Evolutionary conservation across 2,113 vertebrate genomes (phyloP).

Genomic region (Ceratotherium simum): DNA sequence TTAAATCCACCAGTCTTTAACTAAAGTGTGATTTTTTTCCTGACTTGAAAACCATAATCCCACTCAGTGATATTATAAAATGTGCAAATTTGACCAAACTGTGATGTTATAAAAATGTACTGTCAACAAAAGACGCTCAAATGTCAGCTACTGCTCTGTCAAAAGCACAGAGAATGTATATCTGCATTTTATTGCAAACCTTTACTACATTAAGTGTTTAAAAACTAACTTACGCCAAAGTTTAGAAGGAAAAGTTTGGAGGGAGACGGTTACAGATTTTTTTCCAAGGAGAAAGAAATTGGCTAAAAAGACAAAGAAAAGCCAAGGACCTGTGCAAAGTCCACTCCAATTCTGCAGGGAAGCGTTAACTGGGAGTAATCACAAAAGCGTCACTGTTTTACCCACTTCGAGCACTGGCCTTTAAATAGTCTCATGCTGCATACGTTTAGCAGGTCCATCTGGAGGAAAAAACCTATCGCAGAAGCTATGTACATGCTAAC

Average conservation of each 20-base stretch:
- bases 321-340: neutral
- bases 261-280: neutral
- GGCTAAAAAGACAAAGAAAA: neutral
- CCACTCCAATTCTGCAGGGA: neutral
- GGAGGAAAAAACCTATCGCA: neutral
- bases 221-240: constrained; percentile 42
- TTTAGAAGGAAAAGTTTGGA: neutral
- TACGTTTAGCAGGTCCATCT: neutral
- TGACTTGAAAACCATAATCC: neutral
- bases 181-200: constrained; percentile 21
- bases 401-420: neutral
- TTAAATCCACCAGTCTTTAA: constrained; percentile 22
- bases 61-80: neutral
- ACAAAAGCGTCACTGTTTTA: neutral
- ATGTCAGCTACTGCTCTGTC: neutral
- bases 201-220: neutral
- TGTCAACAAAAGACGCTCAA: neutral
- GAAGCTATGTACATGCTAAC: neutral
- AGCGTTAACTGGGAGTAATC: neutral
- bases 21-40: neutral
- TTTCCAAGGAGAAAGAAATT: neutral
- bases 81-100: neutral
- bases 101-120: neutral
- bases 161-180: neutral
- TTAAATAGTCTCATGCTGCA: too few species aligned